Evolutionary conservation across 2,888 invertebrate genomes (phyloP).

Genomic region (Synanthedon tipuliformis): DNA sequence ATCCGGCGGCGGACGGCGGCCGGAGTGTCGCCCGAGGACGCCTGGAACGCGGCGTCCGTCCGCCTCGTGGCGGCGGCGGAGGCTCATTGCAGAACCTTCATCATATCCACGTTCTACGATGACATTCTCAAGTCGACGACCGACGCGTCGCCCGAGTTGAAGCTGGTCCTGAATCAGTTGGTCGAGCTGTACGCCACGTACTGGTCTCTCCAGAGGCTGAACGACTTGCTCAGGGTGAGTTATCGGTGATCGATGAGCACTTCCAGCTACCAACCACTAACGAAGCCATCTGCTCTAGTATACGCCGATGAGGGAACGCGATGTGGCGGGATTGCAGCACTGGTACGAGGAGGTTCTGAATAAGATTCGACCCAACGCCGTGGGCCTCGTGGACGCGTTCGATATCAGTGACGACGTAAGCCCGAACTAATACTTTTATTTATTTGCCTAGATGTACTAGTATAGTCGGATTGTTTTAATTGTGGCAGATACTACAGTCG

Average conservation of each 20-base stretch:
- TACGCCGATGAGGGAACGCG: conserved; percentile 45
- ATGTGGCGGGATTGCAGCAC: conserved; percentile 57
- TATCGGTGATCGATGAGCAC: background rate
- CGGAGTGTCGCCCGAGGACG: conserved; percentile 79
- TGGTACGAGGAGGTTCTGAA: conserved; percentile 73
- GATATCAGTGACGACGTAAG: conserved; percentile 81
- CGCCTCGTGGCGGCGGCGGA: conserved; percentile 86
- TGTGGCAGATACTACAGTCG: conserved; percentile 61
- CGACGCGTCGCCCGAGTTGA: conserved; percentile 70
- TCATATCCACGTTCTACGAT: conserved; percentile 78
- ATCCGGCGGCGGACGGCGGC: conserved; percentile 73
- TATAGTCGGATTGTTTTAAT: background rate
- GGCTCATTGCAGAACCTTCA: conserved; percentile 85
- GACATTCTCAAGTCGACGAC: conserved; percentile 51
- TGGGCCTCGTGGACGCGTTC: conserved; percentile 90
- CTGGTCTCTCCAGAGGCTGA: conserved; percentile 78
- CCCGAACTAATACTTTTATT: background rate
- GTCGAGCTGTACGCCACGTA: conserved; percentile 82
- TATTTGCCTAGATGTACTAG: background rate
- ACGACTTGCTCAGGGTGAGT: conserved; percentile 81
- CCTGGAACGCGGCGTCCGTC: conserved; percentile 88
- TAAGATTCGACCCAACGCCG: conserved; percentile 79
- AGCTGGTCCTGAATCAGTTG: conserved; percentile 74
- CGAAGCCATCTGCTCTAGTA: conserved; percentile 48
- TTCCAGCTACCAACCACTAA: background rate